phyloP scores from a whole-genome alignment of 2,113 vertebrate species.

The Zapus hudsonius region DNA sequence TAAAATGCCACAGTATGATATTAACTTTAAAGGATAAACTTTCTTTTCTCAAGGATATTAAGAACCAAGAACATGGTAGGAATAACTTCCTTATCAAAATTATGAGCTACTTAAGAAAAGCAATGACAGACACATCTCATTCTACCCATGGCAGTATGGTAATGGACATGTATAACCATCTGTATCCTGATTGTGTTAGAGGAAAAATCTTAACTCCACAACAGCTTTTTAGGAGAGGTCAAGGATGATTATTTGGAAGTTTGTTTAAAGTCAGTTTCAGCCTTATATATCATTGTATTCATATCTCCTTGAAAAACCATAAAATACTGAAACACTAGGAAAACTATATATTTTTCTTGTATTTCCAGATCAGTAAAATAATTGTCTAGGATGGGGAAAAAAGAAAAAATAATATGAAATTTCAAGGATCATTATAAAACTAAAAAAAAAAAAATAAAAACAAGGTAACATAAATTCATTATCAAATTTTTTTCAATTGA shows the following conservation, averaged over 20 bases:
- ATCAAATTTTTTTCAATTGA: not conserved
- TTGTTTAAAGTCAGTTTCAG: not conserved
- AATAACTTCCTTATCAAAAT: not conserved
- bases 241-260: not conserved
- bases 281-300: not conserved
- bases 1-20: no score
- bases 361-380: constrained; percentile 35
- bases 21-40: not conserved
- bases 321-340: not conserved
- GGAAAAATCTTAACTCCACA: not conserved
- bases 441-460: not conserved
- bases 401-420: not conserved
- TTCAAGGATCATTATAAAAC: not conserved
- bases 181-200: not conserved
- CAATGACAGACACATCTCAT: not conserved
- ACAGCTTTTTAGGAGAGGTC: not conserved
- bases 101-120: not conserved
- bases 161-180: not conserved
- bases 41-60: not conserved
- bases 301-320: not conserved
- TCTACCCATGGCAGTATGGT: not conserved
- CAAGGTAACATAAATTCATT: not conserved
- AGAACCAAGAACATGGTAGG: not conserved
- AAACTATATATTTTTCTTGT: not conserved
- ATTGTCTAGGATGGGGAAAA: not conserved